Percentiles rank a stretch among this genome's conserved stretches.
Evolutionary conservation across 2,113 vertebrate genomes (phyloP).

Genomic region (Phyllopteryx taeniolatus): DNA sequence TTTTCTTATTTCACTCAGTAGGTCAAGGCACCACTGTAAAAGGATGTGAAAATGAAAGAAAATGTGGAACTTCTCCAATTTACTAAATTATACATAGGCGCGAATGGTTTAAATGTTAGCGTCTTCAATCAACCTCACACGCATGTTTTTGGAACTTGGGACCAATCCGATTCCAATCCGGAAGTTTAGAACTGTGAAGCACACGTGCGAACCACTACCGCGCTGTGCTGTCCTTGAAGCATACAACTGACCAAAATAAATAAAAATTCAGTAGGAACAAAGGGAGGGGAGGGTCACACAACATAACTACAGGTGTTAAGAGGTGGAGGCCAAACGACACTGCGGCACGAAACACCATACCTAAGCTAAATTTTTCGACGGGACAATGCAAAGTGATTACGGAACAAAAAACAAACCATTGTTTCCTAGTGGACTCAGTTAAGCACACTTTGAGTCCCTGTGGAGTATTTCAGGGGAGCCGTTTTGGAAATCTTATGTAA

Average conservation of each 20-base stretch:
- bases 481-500: background rate
- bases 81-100: too few relatives aligned
- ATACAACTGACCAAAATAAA: background rate
- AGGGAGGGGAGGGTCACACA: background rate
- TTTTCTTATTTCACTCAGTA: too few relatives aligned
- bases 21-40: too few relatives aligned
- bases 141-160: too few relatives aligned
- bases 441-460: background rate
- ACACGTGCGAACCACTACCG: background rate
- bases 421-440: constrained; percentile 5
- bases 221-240: background rate
- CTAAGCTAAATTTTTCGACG: constrained; percentile 30
- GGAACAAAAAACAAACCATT: background rate
- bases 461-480: background rate
- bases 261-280: background rate
- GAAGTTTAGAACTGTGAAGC: background rate
- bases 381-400: constrained; percentile 24
- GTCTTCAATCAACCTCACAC: too few relatives aligned
- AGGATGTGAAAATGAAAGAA: background rate
- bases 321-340: background rate
- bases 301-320: background rate
- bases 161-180: background rate
- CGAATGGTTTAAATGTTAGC: too few relatives aligned
- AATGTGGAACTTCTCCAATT: background rate
- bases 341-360: constrained; percentile 39